These are phyloP conservation scores for Lamprotornis superbus DNA, from an alignment of 2,113 vertebrate species.

Conservation along the genomic window DNA sequence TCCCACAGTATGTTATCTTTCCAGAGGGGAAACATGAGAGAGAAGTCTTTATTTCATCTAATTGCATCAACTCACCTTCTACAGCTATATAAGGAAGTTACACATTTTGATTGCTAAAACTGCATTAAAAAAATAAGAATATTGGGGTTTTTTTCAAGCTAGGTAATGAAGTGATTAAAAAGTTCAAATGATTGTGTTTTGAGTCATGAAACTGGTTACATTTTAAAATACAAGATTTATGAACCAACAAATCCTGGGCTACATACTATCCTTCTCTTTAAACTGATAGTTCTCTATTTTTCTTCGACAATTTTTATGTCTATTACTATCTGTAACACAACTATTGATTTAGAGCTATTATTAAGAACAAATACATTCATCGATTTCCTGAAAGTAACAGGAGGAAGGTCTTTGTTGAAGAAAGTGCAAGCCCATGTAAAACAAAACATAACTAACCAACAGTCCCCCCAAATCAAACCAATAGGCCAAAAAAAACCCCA, in stretches of 20 bases:
- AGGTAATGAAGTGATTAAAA: neutral
- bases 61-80: neutral
- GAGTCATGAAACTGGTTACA: neutral
- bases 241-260: neutral
- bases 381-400: neutral
- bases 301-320: neutral
- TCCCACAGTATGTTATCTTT: neutral
- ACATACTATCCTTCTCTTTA: neutral
- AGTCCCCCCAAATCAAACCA: neutral
- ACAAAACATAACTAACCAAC: neutral
- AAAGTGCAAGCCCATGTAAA: neutral
- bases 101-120: neutral
- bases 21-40: neutral
- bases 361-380: neutral
- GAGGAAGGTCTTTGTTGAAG: neutral
- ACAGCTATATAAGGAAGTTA: neutral
- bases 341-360: neutral
- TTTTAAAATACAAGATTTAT: neutral
- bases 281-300: neutral
- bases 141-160: neutral
- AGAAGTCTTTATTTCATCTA: neutral
- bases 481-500: neutral
- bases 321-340: neutral
- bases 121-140: neutral
- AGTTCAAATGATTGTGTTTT: neutral